A percentile compares a stretch with the other conserved stretches of the same genome.
phyloP scores from a whole-genome alignment of 2,797 vertebrate species.

The Phrynocephalus forsythii region DNA sequence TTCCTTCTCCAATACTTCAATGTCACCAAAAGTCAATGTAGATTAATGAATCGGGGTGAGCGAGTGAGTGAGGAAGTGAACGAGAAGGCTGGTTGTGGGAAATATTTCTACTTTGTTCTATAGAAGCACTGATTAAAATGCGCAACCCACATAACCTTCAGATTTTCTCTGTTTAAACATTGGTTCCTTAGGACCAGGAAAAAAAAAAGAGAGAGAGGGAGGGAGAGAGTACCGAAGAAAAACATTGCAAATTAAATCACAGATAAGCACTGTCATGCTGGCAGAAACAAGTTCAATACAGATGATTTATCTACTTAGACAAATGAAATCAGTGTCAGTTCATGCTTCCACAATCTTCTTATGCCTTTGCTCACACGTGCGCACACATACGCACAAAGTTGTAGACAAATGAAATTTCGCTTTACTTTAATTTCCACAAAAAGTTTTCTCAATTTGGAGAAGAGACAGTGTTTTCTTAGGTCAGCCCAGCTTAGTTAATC shows the following conservation, averaged over 20 bases:
- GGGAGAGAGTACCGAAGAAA: constrained; percentile 1
- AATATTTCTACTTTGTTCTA: constrained; percentile 58
- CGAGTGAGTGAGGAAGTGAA: constrained; percentile 34
- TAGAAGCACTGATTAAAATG: constrained; percentile 80
- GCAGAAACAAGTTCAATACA: constrained; percentile 83
- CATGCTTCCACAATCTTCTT: constrained; percentile 79
- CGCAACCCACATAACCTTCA: constrained; percentile 80
- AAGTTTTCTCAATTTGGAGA: constrained; percentile 45
- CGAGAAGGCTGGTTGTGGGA: constrained; percentile 20
- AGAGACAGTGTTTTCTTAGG: constrained; percentile 33
- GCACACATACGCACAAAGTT: constrained; percentile 40
- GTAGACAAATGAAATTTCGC: constrained; percentile 80
- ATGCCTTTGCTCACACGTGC: constrained; percentile 62
- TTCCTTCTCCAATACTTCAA: constrained; percentile 55
- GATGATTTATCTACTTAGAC: constrained; percentile 89
- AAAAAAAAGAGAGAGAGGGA: constrained; percentile 4
- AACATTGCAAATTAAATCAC: constrained; percentile 86
- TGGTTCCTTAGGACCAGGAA: constrained; percentile 64
- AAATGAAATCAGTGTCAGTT: constrained; percentile 87
- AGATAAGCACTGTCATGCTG: constrained; percentile 78
- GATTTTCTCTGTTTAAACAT: constrained; percentile 77
- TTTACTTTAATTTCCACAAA: constrained; percentile 78
- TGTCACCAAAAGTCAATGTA: constrained; percentile 59
- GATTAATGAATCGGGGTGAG: constrained; percentile 49
- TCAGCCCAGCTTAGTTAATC: constrained; percentile 10